Conservation (phyloP, 2,113 vertebrate species). For the Dipodomys ordii region DNA sequence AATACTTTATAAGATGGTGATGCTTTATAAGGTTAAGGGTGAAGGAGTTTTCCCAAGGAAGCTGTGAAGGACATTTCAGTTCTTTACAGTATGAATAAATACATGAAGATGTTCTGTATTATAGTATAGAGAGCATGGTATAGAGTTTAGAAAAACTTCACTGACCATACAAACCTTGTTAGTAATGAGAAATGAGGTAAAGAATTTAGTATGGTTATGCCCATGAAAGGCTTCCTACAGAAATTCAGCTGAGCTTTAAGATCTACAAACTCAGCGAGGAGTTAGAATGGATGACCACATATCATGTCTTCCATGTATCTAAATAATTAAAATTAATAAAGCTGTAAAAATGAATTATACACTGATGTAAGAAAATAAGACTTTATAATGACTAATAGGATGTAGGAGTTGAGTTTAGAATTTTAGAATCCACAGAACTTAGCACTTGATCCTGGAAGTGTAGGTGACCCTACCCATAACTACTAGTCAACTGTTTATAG, state of each 20-base stretch:
- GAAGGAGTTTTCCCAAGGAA: not conserved
- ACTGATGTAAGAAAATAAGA: not conserved
- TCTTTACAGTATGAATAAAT: not conserved
- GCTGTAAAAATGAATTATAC: not conserved
- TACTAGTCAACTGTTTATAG: not conserved
- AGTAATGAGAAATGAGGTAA: not conserved
- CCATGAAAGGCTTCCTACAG: not conserved
- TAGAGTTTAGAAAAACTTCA: not conserved
- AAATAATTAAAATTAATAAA: not conserved
- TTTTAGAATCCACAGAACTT: not conserved
- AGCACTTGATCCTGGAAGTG: not conserved
- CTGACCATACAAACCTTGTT: rapidly evolving
- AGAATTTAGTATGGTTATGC: rapidly evolving
- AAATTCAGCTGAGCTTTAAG: not conserved
- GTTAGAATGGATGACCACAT: not conserved
- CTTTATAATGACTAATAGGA: not conserved
- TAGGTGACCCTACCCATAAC: rapidly evolving
- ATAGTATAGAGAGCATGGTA: no score
- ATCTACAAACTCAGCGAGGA: no score
- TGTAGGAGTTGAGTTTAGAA: not conserved
- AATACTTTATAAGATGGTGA: no score
- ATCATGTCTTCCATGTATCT: not conserved
- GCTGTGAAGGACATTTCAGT: not conserved
- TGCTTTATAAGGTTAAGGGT: no score
- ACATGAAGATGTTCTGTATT: not conserved